Base-by-base conservation (phyloP, 1,140 invertebrate genomes). In the Bombus sylvicola region DNA sequence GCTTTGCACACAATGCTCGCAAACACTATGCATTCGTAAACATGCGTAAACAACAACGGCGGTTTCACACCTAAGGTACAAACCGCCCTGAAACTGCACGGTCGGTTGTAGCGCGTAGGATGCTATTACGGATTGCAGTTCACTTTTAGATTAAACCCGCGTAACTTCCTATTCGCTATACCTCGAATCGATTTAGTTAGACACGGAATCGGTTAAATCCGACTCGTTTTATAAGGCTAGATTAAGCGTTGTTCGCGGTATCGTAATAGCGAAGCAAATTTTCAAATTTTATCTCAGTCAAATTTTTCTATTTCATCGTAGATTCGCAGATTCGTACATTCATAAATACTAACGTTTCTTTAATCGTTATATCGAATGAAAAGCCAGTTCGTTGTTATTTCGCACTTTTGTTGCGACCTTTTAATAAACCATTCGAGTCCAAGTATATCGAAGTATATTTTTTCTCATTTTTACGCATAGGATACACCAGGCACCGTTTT, bases 11-110 rank as follows among this genome's bases (percentile, higher is more conserved):
- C 93, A 94, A 94, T 94, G 92, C 94, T 93, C 85, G 94, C 93
- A 95, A 95, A 94, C 94, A 94, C 94, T 94, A 94, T 95, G 94
- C 94, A 95, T 95, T 94, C 92, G 93, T 94, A 95, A 95, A 95
- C 94, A 94, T 91, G 93, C 92, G 94, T 94, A 94, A 95, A 95
- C 94, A 94, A 92, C 92, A 91, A 91, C 92, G 84, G 88, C 83
- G 92, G 93, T 94, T 95, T 95, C 94, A 93, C 94, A 94, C 94
- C 93, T 94, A 89, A 87, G 83, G 87, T 88, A 90, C 89, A 81
- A 90, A 59, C 90, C 37, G 53, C 47, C 66, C 83, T 64, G 75
- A 88, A 90, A 77, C 68, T 71, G 59, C 39, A 37, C 59, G 22
- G 31, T 64, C 66, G 66, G 25, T 31, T 4, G 37, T 39, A 2